Evolutionary conservation across 1,140 invertebrate genomes (phyloP), one percentile per base, ranked within the genome.

Genomic region (Whitmania pigra): DNA sequence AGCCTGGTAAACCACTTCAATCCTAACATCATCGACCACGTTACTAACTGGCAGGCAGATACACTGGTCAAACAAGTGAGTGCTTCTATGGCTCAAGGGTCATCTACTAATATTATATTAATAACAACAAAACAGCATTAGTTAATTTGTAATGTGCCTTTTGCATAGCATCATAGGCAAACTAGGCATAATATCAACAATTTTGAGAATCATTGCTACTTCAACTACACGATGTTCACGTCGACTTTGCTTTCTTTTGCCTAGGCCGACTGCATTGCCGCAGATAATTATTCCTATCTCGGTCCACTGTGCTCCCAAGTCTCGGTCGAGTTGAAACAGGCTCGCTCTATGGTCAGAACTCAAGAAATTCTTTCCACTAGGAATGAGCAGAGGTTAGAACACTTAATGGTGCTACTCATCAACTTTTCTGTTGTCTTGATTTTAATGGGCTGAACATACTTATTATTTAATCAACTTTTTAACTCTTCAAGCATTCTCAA

Each of bases 291-390:
- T 80, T 87, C 87, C 73, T 86, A 91, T 82, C 89, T 89, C 75
- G 91, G 90, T 85, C 85, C 92, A 79, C 88, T 89, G 79, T 92
- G 90, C 85, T 94, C 93, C 75, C 88, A 91, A 83, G 92, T 97
- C 75, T 95, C 92, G 68, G 89, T 92, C 49, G 93, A 97, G 79
- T 85, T 97, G 73, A 97, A 97, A 84, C 92, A 90, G 83, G 91
- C 93, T 75, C 87, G 94, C 75, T 94, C 92, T 75, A 85, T 94
- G 79, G 94, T 97, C 75, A 87, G 94, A 78, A 87, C 93, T 78
- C 93, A 92, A 49, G 93, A 97, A 87, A 96, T 96, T 82, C 91
- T 94, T 85, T 92, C 93, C 72, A 96, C 93, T 74, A 85, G 96
- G 81, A 92, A 95, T 85, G 93, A 96, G 86, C 93, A 96, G 87